Evolutionary conservation across 2,113 vertebrate genomes (phyloP).

Genomic region (Oryzias woworae): DNA sequence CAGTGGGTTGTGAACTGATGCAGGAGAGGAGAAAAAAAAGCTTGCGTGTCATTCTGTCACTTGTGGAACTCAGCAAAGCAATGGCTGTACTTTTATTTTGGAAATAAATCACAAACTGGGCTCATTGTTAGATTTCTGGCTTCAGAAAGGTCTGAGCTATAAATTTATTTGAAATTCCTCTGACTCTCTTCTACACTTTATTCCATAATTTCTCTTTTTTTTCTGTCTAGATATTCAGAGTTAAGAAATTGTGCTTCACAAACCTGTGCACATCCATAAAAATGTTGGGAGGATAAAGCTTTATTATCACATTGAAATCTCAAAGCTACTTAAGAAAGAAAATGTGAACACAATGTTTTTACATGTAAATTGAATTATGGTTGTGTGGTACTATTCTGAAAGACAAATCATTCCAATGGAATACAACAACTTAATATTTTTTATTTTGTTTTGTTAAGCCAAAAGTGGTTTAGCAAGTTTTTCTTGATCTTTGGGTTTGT

Average conservation of each 20-base stretch:
- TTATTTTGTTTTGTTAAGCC: no score
- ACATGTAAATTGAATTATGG: no score
- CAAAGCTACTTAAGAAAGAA: no score
- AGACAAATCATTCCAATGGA: no score
- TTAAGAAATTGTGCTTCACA: background rate
- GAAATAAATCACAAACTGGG: background rate
- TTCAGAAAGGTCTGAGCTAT: background rate
- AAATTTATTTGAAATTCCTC: background rate
- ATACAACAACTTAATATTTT: no score
- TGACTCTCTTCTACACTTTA: background rate
- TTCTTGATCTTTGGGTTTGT: no score
- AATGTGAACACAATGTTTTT: no score
- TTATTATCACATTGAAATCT: no score
- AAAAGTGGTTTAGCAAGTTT: no score
- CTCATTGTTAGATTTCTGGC: constrained; percentile 3
- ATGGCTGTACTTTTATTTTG: background rate
- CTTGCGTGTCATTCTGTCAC: constrained; percentile 1
- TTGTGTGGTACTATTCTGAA: no score
- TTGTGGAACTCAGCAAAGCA: background rate
- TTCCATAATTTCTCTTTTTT: constrained; percentile 5
- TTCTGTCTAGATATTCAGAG: constrained; percentile 7
- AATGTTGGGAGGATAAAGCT: no score
- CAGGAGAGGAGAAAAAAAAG: constrained; percentile 4
- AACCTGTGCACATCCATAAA: no score
- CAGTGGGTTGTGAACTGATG: background rate